Evolutionary conservation across 1,140 invertebrate species (phyloP), one percentile per base, ranked within the genome.

Genomic region (Subanguina moxae): DNA sequence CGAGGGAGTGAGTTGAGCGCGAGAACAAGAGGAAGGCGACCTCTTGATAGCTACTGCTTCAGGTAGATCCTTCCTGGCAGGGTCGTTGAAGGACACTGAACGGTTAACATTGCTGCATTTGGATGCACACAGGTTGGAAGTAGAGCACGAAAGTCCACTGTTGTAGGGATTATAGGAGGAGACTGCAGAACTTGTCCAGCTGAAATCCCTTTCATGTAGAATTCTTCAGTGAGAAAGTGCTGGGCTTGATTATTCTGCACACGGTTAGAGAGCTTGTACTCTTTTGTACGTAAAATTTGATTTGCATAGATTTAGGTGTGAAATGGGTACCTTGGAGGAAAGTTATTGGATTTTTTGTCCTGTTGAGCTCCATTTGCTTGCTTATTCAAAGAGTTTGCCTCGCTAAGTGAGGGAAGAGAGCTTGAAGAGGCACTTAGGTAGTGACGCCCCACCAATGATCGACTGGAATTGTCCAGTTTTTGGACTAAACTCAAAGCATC

Each of bases 21-120:
- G 3, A n/a, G n/a, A n/a, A n/a, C n/a, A n/a, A 5, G 32, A 38
- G 3, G 32, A 38, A 3, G 32, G 32, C 3, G 32, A 38, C 32
- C 32, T 38, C 11, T 38, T 38, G 32, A 38, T 38, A 15, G 48
- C 17, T 19, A 8, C 48, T 45, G 43, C 11, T 45, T 13, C n/a
- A 25, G n/a, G 3, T 21, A 8, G 48, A 21, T 15, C 17, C 15
- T 19, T 52, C 8, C n/a, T 52, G 19, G n/a, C 11, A 1, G 27
- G 19, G 66, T 71, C 67, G 13, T 69, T 69, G 15, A 69, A 71
- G n/a, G 67, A 69, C 27, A 71, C 21, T 7, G 67, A 69, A 23
- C 67, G 68, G 25, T 69, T 71, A 17, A 69, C 67, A 25, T 30
- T 30, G 58, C 28, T 45, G 17, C 3, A 61, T 7, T 45, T 45